Evolutionary conservation across 2,113 vertebrate species (phyloP), one percentile per base, ranked within the genome.

Genomic region (Recurvirostra avosetta): DNA sequence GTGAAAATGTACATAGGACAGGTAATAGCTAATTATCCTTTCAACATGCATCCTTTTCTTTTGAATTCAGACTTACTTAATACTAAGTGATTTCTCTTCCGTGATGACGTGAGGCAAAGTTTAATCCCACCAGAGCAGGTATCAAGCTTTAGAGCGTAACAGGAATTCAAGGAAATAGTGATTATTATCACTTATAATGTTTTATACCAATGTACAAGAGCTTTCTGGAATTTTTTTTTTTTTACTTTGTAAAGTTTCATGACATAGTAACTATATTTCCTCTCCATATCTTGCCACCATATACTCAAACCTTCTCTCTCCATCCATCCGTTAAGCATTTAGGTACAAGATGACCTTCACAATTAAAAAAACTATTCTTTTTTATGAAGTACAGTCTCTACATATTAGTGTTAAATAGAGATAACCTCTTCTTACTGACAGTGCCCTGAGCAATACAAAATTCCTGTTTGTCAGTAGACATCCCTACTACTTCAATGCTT

Each of bases 1-100:
- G 9, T 5, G 17, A 81, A 95, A 77, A 84, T 36, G 58, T 74
- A 94, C 59, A 45, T 88, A 26, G 27, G 79, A 91, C 43, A 86
- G 40, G 53, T 83, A 93, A 92, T 32, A 63, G 38, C 68, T 95
- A 77, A 89, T 94, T 88, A 92, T 74, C n/a, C 76, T 89, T 94
- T 84, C 74, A 91, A 73, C 6, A 8, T 23, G 12, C 21, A 74
- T 47, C 20, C 21, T 67, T 89, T 89, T 50, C 27, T 70, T 92
- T 85, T 75, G 12, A 81, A 72, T 75, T 83, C 65, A 89, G 41
- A 74, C 56, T 89, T 78, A 56, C 61, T 75, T 94, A 92, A 65
- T 34, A 62, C 20, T 83, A 70, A 88, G 13, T 73, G 20, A 79
- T 58, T 88, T 82, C 6, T 68, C 76, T 76, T 90, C 81, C 15